A percentile compares a stretch with the other conserved stretches of the same genome.
phyloP scores from a whole-genome alignment of 64 coral and sea anemone genomes.

The Catalaphyllia jardinei region DNA sequence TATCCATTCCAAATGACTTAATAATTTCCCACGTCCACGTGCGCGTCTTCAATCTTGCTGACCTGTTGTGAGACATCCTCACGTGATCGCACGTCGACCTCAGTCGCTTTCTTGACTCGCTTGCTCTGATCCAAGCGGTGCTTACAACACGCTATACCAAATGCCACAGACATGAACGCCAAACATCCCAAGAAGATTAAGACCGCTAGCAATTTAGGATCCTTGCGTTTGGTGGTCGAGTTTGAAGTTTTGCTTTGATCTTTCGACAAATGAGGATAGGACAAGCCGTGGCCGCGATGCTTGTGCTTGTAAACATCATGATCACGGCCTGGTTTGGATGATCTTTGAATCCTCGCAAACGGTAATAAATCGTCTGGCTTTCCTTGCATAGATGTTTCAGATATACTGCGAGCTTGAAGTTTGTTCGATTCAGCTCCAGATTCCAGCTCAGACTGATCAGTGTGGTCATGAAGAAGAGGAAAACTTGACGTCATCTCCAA shows the following conservation, averaged over 20 bases:
- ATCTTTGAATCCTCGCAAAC: not conserved
- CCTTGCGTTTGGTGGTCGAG: not conserved
- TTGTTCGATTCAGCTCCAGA: not conserved
- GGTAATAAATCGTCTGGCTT: not conserved
- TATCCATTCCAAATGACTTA: not conserved
- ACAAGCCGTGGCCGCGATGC: not conserved
- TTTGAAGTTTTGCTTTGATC: constrained; percentile 1
- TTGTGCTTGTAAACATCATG: not conserved
- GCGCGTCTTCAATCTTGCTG: constrained; percentile 9
- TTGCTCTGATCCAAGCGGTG: not conserved
- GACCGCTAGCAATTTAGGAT: not conserved
- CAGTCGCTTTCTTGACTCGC: constrained; percentile 12
- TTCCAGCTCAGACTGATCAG: not conserved
- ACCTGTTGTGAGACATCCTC: not conserved
- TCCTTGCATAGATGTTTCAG: not conserved
- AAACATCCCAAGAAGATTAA: constrained; percentile 20
- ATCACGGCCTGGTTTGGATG: not conserved
- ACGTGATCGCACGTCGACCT: not conserved
- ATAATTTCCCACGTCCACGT: constrained; percentile 13
- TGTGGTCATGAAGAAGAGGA: not conserved
- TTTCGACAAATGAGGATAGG: not conserved
- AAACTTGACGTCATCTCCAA: constrained; percentile 9
- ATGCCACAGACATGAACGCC: not conserved
- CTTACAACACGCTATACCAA: not conserved
- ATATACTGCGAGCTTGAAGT: not conserved